Conservation (phyloP, 2,113 vertebrate genomes). For the Bubo bubo region DNA sequence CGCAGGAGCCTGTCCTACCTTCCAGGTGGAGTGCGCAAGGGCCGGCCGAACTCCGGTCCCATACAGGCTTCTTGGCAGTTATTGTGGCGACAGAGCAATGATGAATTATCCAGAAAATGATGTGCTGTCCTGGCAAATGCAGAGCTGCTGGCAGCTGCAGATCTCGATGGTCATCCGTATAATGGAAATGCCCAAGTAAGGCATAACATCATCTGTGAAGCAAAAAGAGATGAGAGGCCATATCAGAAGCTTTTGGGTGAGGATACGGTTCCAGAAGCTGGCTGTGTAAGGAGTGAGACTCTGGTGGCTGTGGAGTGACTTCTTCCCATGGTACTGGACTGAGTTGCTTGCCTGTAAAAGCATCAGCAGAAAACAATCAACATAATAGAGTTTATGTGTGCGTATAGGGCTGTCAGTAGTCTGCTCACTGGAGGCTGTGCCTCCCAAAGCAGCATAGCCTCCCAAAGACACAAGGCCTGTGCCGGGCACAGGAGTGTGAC, state of each 20-base stretch:
- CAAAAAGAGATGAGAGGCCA: neutral
- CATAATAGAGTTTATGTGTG: neutral
- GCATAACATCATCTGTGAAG: neutral
- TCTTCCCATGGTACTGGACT: neutral
- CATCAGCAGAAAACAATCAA: neutral
- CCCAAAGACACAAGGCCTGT: neutral
- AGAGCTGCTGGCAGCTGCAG: neutral
- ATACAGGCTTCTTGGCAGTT: neutral
- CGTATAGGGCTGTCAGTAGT: neutral
- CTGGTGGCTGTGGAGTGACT: neutral
- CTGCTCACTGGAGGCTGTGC: rapidly evolving
- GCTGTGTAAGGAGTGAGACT: neutral
- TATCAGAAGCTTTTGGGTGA: neutral
- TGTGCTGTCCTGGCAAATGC: neutral
- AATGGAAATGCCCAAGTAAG: neutral
- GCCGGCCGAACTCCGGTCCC: rapidly evolving
- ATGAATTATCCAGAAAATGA: neutral
- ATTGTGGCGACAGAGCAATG: neutral
- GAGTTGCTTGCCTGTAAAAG: neutral
- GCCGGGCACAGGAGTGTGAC: neutral
- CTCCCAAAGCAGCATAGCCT: neutral
- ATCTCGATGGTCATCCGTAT: neutral
- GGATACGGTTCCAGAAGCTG: neutral
- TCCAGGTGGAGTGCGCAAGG: neutral
- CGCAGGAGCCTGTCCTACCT: neutral